Evolutionary conservation across 2,888 invertebrate species (phyloP), one percentile per base, ranked within the genome.

Genomic region (Drosophila imparisetae): DNA sequence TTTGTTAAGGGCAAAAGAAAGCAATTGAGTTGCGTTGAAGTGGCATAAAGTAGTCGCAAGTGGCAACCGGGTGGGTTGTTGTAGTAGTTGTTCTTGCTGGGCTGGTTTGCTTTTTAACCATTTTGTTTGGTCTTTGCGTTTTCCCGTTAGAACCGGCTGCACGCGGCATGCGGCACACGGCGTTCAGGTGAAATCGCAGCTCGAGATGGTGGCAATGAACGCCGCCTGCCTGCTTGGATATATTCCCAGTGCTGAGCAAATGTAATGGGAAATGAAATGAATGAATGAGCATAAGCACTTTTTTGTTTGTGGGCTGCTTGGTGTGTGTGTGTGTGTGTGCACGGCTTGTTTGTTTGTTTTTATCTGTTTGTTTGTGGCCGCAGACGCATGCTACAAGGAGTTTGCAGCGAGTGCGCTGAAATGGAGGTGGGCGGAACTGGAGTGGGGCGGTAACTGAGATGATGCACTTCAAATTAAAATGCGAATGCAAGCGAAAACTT

Each of bases 211-310:
- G 79, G 75, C 71, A 79, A 62, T 75, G 78, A 65, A 72, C 65
- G 75, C 42, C 45, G 45, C 45, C 45, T 24, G 45, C 15, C 45
- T 24, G 15, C 24, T 45, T 50, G 59, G 34, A 59, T 59, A 57
- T 65, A 38, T 55, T 32, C 40, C 29, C 21, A 45, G 50, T 38
- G 49, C 18, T 24, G 42, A 45, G 61, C 63, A 81, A 81, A 81
- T 89, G 86, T 89, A 86, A 86, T 86, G 88, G 89, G 86, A 86
- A 86, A 86, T 89, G 89, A 86, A 86, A 89, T 86, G 86, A 86
- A 86, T 86, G 86, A 86, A 89, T 86, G 89, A 86, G 86, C 86
- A 86, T 86, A 86, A 86, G 89, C 88, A 87, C 89, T 85, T 83
- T 75, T 86, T 85, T 86, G 81, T 83, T 84, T 57, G 13, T 54